Base-by-base conservation (phyloP, 30 jellyfish, hydroid and myxozoan species). In the Chironex yamaguchii region DNA sequence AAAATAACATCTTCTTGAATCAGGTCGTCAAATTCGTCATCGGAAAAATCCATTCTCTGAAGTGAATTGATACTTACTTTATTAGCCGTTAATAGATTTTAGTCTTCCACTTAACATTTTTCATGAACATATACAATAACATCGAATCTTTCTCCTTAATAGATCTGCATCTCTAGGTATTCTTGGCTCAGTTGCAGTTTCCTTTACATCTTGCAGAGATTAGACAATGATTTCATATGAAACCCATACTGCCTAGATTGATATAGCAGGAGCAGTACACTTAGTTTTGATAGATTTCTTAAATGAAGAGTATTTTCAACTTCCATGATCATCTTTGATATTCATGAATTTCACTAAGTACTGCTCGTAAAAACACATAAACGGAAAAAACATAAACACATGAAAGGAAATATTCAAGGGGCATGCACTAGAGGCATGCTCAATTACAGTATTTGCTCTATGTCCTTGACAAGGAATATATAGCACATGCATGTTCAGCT, bases 401-500 rank as follows among this genome's bases (percentile, higher is more conserved):
- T 53, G 51, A 17, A 50, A 22, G 54, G 17, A 29, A 23, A 66
- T 66, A 12, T 24, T 24, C 26, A 12, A 66, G 54, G 3, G 29
- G 78, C 36, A 11, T 17, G 87, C 87, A 4, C 9, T 26, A 35
- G 80, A 70, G 36, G 33, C 21, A 71, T 70, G 84, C 78, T 70
- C 87, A 53, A 74, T 78, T 11, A 78, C 79, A 4, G 87, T 74
- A 28, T 49, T 74, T 36, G 50, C 51, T 4, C 81, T 34, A 62
- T 74, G 87, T 20, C 79, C 87, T 33, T 51, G 52, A 52, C 81
- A 74, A 9, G 89, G 89, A 1, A 76, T 51, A 79, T 51, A 76
- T 2, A 69, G 80, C 6, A 76, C 89, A 26, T 14, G 34, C 49
- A 36, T 51, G 2, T 27, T 74, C 34, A 76, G 89, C 24, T 76